Conservation (phyloP, 2,113 vertebrate genomes). For the Notothenia coriiceps region DNA sequence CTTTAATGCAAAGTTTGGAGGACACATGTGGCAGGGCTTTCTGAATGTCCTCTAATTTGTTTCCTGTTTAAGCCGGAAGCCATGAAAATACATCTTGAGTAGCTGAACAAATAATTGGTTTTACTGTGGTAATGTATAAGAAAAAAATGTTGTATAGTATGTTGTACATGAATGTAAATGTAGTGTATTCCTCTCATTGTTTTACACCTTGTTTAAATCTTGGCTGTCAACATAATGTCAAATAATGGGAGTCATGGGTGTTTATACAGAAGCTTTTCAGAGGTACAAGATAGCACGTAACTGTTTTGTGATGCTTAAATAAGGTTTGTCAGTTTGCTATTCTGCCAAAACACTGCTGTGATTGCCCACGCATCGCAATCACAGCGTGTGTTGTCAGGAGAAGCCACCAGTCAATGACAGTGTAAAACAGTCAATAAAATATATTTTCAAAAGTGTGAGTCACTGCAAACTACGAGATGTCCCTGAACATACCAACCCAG, state of each 20-base stretch:
- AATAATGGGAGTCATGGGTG: constrained; percentile 17
- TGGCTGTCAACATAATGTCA: constrained; percentile 37
- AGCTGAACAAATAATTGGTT: not conserved
- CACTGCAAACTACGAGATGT: not conserved
- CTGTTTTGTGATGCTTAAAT: constrained; percentile 34
- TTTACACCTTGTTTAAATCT: constrained; percentile 17
- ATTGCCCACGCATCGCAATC: constrained; percentile 31
- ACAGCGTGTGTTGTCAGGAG: constrained; percentile 48
- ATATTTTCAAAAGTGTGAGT: constrained; percentile 54
- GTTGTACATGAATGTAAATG: not conserved
- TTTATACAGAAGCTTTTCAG: constrained; percentile 44
- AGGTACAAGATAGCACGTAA: constrained; percentile 39
- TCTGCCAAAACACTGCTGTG: constrained; percentile 47
- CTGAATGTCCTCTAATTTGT: constrained; percentile 37
- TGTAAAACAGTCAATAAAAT: too few species aligned
- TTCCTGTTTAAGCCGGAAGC: constrained; percentile 20
- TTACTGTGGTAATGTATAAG: not conserved
- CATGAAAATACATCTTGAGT: constrained; percentile 7
- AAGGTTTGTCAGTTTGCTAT: constrained; percentile 40
- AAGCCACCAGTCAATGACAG: constrained; percentile 54
- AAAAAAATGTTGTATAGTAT: not conserved
- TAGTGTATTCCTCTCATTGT: not conserved
- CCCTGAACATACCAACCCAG: too few species aligned
- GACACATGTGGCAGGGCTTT: not conserved
- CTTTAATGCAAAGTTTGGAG: constrained; percentile 43